Percentiles rank a stretch among this genome's conserved stretches.
phyloP scores from a whole-genome alignment of 2,888 invertebrate species.

The Yponomeuta cagnagella region DNA sequence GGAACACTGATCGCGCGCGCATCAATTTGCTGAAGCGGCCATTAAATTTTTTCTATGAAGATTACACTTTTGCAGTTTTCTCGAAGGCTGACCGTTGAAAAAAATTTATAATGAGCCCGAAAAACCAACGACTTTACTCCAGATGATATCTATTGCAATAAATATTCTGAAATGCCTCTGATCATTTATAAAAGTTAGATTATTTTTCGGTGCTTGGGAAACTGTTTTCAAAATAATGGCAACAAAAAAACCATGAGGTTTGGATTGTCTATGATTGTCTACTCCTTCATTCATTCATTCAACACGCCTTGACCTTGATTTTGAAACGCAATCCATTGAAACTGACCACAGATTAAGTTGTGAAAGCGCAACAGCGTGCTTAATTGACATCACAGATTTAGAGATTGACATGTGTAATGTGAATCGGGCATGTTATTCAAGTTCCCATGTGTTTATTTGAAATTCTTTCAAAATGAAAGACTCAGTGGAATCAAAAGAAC shows the following conservation, averaged over 20 bases:
- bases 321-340: slow-evolving; percentile 1
- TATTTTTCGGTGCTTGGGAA: not conserved
- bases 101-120: not conserved
- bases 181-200: not conserved
- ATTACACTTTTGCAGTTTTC: not conserved
- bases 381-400: not conserved
- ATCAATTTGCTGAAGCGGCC: slow-evolving; percentile 29
- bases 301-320: not conserved
- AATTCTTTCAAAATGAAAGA: slow-evolving; percentile 46
- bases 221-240: not conserved
- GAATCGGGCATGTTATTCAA: not conserved
- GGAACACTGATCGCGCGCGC: slow-evolving; percentile 68
- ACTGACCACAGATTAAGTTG: too few relatives aligned
- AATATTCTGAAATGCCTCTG: not conserved
- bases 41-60: slow-evolving; percentile 2
- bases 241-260: not conserved
- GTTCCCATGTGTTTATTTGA: slow-evolving; percentile 9
- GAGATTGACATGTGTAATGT: not conserved
- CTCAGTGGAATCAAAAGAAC: slow-evolving; percentile 30
- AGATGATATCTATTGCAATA: not conserved
- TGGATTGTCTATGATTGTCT: not conserved
- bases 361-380: too few relatives aligned
- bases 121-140: not conserved
- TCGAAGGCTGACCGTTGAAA: not conserved
- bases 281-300: not conserved